Evolutionary conservation across 2,888 invertebrate species (phyloP).

Genomic region (Abrostola tripartita): DNA sequence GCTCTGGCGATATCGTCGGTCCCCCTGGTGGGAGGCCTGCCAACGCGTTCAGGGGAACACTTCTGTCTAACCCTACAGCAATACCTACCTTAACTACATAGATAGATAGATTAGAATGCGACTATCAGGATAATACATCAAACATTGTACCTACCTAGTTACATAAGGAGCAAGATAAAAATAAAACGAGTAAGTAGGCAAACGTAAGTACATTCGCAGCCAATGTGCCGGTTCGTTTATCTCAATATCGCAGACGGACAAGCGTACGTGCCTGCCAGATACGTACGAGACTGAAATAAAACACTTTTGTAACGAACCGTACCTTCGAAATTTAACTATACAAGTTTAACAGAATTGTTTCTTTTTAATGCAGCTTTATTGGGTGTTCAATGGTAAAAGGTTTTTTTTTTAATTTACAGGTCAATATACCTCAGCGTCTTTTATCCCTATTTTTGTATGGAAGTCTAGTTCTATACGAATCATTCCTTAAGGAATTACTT

Average conservation of each 20-base stretch:
- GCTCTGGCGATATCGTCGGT: too few relatives aligned
- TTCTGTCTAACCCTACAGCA: too few relatives aligned
- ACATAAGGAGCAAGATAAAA: conserved; percentile 25
- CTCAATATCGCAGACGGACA: conserved; percentile 76
- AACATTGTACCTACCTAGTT: background rate
- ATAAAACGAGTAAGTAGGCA: conserved; percentile 42
- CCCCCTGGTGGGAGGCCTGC: too few relatives aligned
- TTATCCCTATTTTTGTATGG: too few relatives aligned
- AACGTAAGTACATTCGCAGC: conserved; percentile 48
- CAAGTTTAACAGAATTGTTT: conserved; percentile 29
- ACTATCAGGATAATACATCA: too few relatives aligned
- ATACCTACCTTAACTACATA: too few relatives aligned
- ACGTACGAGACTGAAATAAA: conserved; percentile 69
- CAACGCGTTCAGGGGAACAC: too few relatives aligned
- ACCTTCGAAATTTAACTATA: conserved; percentile 38
- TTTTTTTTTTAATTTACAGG: too few relatives aligned
- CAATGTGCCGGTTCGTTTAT: conserved; percentile 82
- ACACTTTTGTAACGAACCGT: conserved; percentile 47
- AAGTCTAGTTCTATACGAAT: too few relatives aligned
- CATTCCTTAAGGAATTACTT: too few relatives aligned
- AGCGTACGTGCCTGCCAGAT: conserved; percentile 65
- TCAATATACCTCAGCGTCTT: too few relatives aligned
- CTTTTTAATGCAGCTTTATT: conserved; percentile 2
- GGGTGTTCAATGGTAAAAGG: background rate
- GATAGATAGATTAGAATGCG: too few relatives aligned